Conservation (phyloP, 1,140 invertebrate species). For the Drosophila lacertosa region DNA sequence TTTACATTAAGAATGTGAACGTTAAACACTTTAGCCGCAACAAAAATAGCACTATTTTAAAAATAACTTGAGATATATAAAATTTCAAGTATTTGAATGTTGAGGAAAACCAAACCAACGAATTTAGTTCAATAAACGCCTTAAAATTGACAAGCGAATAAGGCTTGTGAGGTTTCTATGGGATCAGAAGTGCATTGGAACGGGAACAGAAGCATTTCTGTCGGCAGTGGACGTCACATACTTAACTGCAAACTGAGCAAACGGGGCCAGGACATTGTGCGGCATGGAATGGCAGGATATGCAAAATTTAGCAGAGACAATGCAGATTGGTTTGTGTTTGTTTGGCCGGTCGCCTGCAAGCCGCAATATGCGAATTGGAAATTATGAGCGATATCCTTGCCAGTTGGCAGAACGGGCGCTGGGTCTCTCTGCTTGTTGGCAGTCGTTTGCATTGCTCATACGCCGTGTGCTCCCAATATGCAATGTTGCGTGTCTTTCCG, state of each 20-base stretch:
- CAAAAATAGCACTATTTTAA: no score
- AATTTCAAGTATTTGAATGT: no score
- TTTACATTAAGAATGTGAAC: no score
- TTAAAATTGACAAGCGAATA: constrained; percentile 43
- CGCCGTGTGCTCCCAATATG: constrained; percentile 76
- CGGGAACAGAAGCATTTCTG: constrained; percentile 1
- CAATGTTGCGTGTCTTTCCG: constrained; percentile 78
- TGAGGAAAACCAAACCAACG: background rate
- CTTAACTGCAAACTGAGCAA: constrained; percentile 22
- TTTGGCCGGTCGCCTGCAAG: constrained; percentile 37
- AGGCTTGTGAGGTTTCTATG: constrained; percentile 69
- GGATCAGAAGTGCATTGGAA: constrained; percentile 8
- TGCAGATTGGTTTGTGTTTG: constrained; percentile 38
- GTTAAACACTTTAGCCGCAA: no score
- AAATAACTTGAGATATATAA: no score
- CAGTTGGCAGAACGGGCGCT: constrained; percentile 35
- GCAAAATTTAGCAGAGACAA: constrained; percentile 63
- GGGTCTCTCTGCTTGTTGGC: constrained; percentile 19
- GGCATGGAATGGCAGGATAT: constrained; percentile 54
- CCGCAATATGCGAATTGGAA: constrained; percentile 69
- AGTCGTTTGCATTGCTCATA: constrained; percentile 71
- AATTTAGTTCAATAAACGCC: constrained; percentile 42
- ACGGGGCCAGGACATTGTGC: constrained; percentile 16
- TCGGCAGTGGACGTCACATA: constrained; percentile 28
- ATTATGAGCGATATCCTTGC: constrained; percentile 72